Percentiles rank a stretch among this genome's conserved stretches.
Evolutionary conservation across 1,140 invertebrate species (phyloP).

Genomic region (Drosophila lini): DNA sequence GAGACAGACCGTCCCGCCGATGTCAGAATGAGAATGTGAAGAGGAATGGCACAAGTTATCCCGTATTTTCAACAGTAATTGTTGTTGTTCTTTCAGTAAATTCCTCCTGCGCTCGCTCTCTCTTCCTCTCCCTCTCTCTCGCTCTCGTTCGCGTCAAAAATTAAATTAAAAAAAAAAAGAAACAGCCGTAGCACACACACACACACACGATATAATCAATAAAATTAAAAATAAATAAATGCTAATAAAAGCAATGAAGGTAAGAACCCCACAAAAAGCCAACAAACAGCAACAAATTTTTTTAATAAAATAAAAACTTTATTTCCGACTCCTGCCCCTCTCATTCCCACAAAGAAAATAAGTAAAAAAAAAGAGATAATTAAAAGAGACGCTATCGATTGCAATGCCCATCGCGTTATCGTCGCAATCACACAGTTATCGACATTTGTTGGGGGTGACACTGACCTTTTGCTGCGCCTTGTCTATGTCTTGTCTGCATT

Average conservation of each 20-base stretch:
- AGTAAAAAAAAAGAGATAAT: slow-evolving; percentile 18
- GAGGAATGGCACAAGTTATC: slow-evolving; percentile 19
- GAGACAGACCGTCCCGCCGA: slow-evolving; percentile 12
- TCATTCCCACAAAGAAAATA: slow-evolving; percentile 26
- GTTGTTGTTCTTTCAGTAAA: slow-evolving; percentile 37
- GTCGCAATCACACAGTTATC: slow-evolving; percentile 27
- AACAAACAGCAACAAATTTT: slow-evolving; percentile 56
- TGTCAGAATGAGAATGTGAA: slow-evolving; percentile 15
- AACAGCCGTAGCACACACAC: slow-evolving; percentile 48
- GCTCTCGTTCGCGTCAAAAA: slow-evolving; percentile 55
- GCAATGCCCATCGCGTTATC: slow-evolving; percentile 21
- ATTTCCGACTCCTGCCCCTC: slow-evolving; percentile 15
- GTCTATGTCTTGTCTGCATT: not conserved
- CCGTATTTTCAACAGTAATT: slow-evolving; percentile 14
- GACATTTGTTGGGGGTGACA: slow-evolving; percentile 30
- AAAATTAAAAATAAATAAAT: slow-evolving; percentile 53
- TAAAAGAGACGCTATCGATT: slow-evolving; percentile 13
- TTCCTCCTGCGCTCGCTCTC: slow-evolving; percentile 25
- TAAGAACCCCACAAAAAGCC: slow-evolving; percentile 70
- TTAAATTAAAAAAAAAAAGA: slow-evolving; percentile 45
- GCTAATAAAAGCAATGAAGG: slow-evolving; percentile 69
- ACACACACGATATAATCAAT: slow-evolving; percentile 44
- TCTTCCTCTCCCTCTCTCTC: slow-evolving; percentile 21
- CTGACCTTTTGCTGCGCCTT: slow-evolving; percentile 7
- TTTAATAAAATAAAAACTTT: slow-evolving; percentile 48